These are phyloP conservation scores for Papilio xuthus DNA, from an alignment of 1,140 invertebrate genomes.

Conservation along the genomic window DNA sequence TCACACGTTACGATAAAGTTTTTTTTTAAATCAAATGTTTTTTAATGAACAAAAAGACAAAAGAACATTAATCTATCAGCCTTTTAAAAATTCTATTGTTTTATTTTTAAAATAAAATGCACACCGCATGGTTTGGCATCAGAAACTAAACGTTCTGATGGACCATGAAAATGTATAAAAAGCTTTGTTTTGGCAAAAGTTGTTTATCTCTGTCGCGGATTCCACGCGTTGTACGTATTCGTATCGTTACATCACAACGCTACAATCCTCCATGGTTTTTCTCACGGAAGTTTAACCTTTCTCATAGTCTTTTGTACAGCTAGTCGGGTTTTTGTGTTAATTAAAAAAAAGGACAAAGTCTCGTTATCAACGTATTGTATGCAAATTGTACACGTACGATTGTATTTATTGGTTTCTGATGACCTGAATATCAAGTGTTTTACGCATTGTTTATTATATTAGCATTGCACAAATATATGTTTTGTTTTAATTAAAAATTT, in stretches of 20 bases:
- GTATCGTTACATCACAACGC: slow-evolving; percentile 30
- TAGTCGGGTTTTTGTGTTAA: slow-evolving; percentile 21
- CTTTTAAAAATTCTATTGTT: not conserved
- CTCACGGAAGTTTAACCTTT: slow-evolving; percentile 60
- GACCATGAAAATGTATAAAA: slow-evolving; percentile 18
- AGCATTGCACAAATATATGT: not conserved
- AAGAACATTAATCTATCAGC: not conserved
- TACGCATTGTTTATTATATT: slow-evolving; percentile 7
- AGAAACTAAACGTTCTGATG: not conserved
- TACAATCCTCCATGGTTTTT: slow-evolving; percentile 38
- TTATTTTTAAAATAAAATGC: not conserved
- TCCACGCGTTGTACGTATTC: not conserved
- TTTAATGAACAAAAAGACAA: not conserved
- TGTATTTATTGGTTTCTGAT: slow-evolving; percentile 38
- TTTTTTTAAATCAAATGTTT: not conserved
- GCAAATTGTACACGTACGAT: slow-evolving; percentile 30
- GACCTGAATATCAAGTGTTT: slow-evolving; percentile 31
- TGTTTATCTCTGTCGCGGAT: slow-evolving; percentile 10
- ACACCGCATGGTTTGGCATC: not conserved
- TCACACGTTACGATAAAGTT: not conserved
- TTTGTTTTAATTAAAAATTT: not conserved
- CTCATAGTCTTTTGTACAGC: slow-evolving; percentile 45
- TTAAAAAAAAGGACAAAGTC: slow-evolving; percentile 27
- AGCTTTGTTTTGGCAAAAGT: slow-evolving; percentile 13
- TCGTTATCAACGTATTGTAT: slow-evolving; percentile 32